Base-by-base conservation (phyloP, 1,140 invertebrate species). In the Zaprionus camerounensis region DNA sequence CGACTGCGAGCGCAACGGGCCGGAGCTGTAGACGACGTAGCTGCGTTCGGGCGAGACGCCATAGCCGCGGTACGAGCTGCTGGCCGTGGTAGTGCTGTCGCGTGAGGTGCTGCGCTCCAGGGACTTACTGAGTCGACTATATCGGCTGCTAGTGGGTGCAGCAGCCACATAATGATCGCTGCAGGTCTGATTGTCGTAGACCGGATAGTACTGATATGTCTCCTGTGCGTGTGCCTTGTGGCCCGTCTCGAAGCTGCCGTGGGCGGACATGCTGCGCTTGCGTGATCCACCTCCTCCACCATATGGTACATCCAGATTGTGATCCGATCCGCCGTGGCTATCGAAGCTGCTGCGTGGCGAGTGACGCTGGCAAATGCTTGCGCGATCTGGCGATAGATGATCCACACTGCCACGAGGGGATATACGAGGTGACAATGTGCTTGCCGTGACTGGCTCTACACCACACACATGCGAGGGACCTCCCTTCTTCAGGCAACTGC, bases 341-440 rank as follows among this genome's bases (percentile, higher is more conserved):
- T 93, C 92, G 51, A 92, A 92, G 62, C 92, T 93, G 56, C 91
- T 93, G 41, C 90, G 83, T 1, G 92, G 92, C 20, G 92, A 92
- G 53, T 91, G 86, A 1, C 87, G 83, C 44, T 81, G 75, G 34
- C 91, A 92, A 9, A 81, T 76, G 67, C 63, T 84, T 20, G 71
- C 79, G 12, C 92, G 69, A 71, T 93, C 92, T 11, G 92, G 92
- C 13, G 92, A 93, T 12, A 92, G 53, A 41, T 91, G 91, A 68
- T 93, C 92, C 15, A 93, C 65, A 55, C 92, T 93, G 73, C 77
- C 78, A 1, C 91, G 72, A 9, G 91, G 92, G 24, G 92, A 92
- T 15, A 91, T 70, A n/a, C 81, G 82, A 1, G 91, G 91, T 28
- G 91, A 92, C 3, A 92, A 44, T 0, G 73, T 49, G 0, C 56